phyloP scores from a whole-genome alignment of 2,797 vertebrate genomes.

The Halcyon badia region DNA sequence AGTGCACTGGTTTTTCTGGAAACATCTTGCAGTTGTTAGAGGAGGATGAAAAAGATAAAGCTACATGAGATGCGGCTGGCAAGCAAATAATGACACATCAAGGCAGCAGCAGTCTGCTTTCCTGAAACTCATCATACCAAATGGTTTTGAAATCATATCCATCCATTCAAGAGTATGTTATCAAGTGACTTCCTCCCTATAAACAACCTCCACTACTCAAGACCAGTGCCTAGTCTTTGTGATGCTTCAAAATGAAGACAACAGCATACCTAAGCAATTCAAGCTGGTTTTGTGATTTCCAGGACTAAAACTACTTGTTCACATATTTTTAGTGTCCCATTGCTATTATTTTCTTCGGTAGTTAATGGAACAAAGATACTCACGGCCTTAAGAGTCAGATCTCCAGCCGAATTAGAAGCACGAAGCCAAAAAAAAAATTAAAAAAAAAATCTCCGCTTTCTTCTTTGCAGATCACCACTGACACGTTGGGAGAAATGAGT shows the following conservation, averaged over 20 bases:
- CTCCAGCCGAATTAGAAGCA: background rate
- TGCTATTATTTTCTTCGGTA: background rate
- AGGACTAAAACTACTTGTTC: background rate
- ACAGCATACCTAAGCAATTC: background rate
- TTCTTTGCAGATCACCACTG: background rate
- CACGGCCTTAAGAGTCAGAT: fast-evolving
- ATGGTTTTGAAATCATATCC: background rate
- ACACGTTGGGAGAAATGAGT: fast-evolving
- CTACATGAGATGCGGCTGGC: background rate
- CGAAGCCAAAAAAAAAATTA: background rate
- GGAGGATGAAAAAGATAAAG: background rate
- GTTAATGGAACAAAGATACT: background rate
- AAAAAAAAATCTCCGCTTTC: no score
- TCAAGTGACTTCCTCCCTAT: background rate
- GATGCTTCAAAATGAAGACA: background rate
- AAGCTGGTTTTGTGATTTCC: background rate
- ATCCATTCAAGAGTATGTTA: fast-evolving
- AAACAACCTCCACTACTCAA: background rate
- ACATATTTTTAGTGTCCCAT: background rate
- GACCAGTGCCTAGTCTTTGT: background rate
- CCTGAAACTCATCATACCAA: background rate
- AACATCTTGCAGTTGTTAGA: background rate
- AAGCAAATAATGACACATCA: background rate
- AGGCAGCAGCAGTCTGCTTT: background rate
- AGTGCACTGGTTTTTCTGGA: background rate